These are phyloP conservation scores for Tetranychus truncatus DNA, from an alignment of 2,888 invertebrate species.

Conservation along the genomic window DNA sequence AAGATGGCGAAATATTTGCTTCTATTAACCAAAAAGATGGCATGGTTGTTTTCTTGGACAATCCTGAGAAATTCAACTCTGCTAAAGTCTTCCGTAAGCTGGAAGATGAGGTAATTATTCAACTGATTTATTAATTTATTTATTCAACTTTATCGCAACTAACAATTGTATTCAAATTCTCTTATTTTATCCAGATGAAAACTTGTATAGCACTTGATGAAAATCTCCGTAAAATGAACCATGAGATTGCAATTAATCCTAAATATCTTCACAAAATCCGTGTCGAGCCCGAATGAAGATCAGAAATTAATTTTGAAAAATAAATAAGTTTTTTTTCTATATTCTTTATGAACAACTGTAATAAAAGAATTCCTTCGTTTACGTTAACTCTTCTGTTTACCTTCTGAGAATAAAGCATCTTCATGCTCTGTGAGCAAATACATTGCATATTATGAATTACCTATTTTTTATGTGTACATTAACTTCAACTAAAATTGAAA, in stretches of 20 bases:
- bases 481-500: too few species aligned
- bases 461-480: too few species aligned
- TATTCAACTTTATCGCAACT: background rate
- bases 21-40: conserved; percentile 93
- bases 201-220: conserved; percentile 70
- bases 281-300: conserved; percentile 35
- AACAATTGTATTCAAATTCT: background rate
- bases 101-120: conserved; percentile 43
- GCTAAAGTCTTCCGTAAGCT: conserved; percentile 66
- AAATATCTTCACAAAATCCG: conserved; percentile 46
- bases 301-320: background rate
- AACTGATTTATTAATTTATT: background rate
- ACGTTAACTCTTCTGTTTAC: too few species aligned
- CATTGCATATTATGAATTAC: too few species aligned
- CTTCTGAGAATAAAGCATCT: too few species aligned
- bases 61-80: conserved; percentile 82
- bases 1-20: conserved; percentile 88
- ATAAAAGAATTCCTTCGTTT: background rate
- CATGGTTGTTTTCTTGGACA: conserved; percentile 89
- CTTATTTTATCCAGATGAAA: conserved; percentile 42
- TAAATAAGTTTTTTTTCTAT: background rate
- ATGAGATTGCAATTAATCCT: conserved; percentile 78
- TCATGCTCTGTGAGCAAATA: too few species aligned
- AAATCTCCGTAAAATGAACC: conserved; percentile 70
- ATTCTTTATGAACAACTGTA: background rate